Evolutionary conservation across 1,140 invertebrate species (phyloP).

Genomic region (Cherax quadricarinatus): DNA sequence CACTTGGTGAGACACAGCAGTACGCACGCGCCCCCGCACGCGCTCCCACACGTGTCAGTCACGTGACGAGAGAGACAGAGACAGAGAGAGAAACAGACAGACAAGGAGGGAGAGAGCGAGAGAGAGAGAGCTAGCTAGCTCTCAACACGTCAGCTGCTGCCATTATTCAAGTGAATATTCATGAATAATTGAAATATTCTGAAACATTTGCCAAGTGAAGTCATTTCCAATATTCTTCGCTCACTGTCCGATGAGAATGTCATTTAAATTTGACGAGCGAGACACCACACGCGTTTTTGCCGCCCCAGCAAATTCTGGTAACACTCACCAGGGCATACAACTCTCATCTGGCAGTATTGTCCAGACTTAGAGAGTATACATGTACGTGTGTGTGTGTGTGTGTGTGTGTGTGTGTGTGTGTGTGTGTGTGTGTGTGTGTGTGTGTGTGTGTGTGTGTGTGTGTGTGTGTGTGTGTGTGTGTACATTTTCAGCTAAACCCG

Average conservation of each 20-base stretch:
- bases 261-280: not conserved
- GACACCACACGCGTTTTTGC: not conserved
- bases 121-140: too few species aligned
- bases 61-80: not conserved
- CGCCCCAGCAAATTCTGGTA: not conserved
- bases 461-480: too few species aligned
- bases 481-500: too few species aligned
- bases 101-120: too few species aligned
- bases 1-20: not conserved
- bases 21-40: too few species aligned
- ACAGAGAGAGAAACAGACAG: too few species aligned
- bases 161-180: not conserved
- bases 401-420: too few species aligned
- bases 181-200: not conserved
- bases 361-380: too few species aligned
- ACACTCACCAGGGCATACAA: not conserved
- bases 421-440: too few species aligned
- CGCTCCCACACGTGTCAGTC: not conserved
- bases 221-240: not conserved
- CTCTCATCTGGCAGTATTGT: not conserved
- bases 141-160: too few species aligned
- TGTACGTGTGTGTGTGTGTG: too few species aligned
- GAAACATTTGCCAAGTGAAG: not conserved
- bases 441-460: too few species aligned
- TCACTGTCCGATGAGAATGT: not conserved